A percentile compares a stretch with the other conserved stretches of the same genome.
Evolutionary conservation across 2,113 vertebrate species (phyloP).

Genomic region (Micromys minutus): DNA sequence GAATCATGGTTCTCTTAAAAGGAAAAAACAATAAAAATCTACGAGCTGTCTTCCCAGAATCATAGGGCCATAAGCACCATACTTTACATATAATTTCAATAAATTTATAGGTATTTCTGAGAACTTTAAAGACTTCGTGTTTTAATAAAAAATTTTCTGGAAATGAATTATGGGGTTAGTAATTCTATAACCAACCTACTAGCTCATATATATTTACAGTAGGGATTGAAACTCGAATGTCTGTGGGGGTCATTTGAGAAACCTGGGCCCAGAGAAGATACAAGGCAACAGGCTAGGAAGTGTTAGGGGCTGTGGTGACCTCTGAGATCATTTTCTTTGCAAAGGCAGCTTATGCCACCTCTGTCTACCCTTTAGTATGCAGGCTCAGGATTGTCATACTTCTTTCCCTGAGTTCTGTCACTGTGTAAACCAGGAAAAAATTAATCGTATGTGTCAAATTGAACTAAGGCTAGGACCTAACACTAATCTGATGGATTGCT

Average conservation of each 20-base stretch:
- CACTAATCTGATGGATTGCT: slow-evolving; percentile 4
- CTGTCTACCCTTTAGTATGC: neutral
- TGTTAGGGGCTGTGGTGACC: neutral
- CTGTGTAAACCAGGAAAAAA: slow-evolving; percentile 16
- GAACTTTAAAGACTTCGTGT: neutral
- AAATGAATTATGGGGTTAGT: neutral
- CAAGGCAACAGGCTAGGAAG: neutral
- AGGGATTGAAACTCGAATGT: neutral
- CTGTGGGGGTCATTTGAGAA: neutral
- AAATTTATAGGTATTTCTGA: slow-evolving; percentile 24
- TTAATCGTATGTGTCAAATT: neutral
- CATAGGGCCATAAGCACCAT: neutral
- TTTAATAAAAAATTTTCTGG: neutral
- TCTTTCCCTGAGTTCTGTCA: neutral
- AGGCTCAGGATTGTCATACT: neutral
- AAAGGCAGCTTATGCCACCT: neutral
- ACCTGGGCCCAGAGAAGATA: neutral
- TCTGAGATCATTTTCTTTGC: neutral
- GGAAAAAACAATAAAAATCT: neutral
- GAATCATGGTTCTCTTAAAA: neutral
- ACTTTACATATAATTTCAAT: slow-evolving; percentile 5
- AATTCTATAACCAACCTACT: neutral
- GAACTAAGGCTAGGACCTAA: slow-evolving; percentile 11
- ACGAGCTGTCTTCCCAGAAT: slow-evolving; percentile 14
- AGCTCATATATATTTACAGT: neutral